These are phyloP conservation scores for Quadriops clusia DNA, from an alignment of 2,888 invertebrate species.

Conservation along the genomic window DNA sequence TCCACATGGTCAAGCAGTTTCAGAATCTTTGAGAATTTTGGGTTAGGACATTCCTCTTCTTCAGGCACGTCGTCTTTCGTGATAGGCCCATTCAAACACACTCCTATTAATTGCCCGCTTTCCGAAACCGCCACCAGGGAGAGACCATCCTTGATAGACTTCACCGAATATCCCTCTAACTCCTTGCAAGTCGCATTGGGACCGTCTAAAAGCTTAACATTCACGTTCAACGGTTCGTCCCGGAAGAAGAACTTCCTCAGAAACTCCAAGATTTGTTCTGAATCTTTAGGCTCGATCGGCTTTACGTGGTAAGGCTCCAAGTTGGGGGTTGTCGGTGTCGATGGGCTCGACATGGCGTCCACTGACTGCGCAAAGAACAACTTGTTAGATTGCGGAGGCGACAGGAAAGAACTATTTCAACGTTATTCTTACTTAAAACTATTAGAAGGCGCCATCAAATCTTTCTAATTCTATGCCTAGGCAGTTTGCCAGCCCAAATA, in stretches of 20 bases:
- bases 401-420: no score
- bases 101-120: conserved; percentile 42
- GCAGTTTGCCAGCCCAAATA: no score
- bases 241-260: conserved; percentile 53
- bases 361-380: no score
- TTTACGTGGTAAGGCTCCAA: conserved; percentile 35
- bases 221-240: conserved; percentile 58
- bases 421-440: no score
- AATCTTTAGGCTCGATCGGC: conserved; percentile 36
- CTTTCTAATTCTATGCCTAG: no score
- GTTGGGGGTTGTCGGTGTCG: conserved; percentile 27
- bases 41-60: conserved; percentile 42
- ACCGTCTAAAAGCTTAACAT: conserved; percentile 47
- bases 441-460: no score
- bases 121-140: conserved; percentile 52
- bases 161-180: conserved; percentile 49
- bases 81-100: conserved; percentile 28
- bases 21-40: conserved; percentile 54
- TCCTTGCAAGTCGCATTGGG: conserved; percentile 48
- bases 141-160: conserved; percentile 44
- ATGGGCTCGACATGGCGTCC: conserved; percentile 24
- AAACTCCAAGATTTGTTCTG: conserved; percentile 41
- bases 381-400: no score
- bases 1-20: conserved; percentile 47
- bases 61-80: conserved; percentile 34